phyloP scores from a whole-genome alignment of 2,113 vertebrate genomes.

The Daphoenositta chrysoptera region DNA sequence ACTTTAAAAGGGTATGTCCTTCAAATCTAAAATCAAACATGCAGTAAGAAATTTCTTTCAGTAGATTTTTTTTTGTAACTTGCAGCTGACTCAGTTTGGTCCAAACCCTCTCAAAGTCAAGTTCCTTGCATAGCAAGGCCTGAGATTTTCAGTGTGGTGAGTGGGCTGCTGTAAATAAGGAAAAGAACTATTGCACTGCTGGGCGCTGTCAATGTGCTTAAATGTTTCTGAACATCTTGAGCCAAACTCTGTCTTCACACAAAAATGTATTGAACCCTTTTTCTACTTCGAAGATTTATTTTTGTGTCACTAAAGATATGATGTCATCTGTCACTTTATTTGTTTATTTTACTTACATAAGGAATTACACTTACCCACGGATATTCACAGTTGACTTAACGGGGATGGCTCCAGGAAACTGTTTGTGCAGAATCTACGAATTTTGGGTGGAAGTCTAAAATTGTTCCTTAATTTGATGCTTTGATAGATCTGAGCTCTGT shows the following conservation, averaged over 20 bases:
- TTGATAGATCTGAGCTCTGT: not conserved
- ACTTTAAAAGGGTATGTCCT: not conserved
- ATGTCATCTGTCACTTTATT: not conserved
- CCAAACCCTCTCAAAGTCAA: not conserved
- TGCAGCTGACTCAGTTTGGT: not conserved
- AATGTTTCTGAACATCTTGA: not conserved
- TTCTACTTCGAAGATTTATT: not conserved
- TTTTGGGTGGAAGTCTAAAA: not conserved
- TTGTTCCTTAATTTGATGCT: not conserved
- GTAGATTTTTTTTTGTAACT: not conserved
- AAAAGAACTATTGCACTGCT: not conserved
- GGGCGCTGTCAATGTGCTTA: not conserved
- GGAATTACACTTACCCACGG: not conserved
- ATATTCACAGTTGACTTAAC: not conserved
- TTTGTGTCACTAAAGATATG: not conserved
- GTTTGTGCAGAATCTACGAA: not conserved
- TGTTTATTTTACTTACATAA: slow-evolving; percentile 26
- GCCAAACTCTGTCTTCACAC: not conserved
- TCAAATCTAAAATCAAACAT: not conserved
- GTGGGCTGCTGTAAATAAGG: not conserved
- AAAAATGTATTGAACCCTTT: not conserved
- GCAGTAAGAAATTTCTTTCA: not conserved
- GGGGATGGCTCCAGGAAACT: not conserved
- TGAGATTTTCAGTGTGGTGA: not conserved
- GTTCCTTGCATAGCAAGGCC: not conserved